Conservation (phyloP, 64 coral and sea anemone genomes). For the Stichodactyla helianthus region DNA sequence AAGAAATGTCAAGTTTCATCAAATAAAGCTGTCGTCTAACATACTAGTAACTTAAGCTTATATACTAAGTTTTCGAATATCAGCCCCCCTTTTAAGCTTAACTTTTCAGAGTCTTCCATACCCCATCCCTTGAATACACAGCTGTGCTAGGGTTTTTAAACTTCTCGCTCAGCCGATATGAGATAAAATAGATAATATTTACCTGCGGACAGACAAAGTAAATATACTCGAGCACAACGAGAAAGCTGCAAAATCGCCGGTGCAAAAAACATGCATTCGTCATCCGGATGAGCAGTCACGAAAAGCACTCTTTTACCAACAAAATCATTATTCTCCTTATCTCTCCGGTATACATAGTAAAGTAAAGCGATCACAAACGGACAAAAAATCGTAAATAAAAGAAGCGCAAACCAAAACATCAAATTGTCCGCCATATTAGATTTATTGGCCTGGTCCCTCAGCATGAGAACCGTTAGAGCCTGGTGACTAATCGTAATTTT, state of each 20-base stretch:
- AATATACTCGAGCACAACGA: constrained; percentile 31
- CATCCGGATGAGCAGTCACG: constrained; percentile 90
- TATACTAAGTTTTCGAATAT: too few species aligned
- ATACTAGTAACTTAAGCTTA: too few species aligned
- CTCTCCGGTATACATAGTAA: neutral
- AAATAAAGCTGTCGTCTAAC: too few species aligned
- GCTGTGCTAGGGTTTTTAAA: too few species aligned
- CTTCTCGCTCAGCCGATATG: too few species aligned
- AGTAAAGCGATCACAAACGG: neutral
- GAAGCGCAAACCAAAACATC: constrained; percentile 5
- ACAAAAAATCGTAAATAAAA: neutral
- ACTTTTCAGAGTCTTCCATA: too few species aligned
- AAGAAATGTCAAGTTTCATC: too few species aligned
- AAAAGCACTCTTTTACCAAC: constrained; percentile 51
- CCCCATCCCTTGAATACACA: too few species aligned
- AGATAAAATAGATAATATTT: neutral
- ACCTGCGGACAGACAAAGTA: constrained; percentile 90
- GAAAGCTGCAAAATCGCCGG: constrained; percentile 66
- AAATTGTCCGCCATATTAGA: constrained; percentile 33
- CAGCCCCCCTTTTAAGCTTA: too few species aligned
- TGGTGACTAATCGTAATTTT: neutral
- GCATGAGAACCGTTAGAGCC: neutral
- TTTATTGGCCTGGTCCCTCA: neutral
- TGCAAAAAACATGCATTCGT: constrained; percentile 98
- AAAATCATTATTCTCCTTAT: constrained; percentile 18